Evolutionary conservation across 2,113 vertebrate genomes (phyloP).

Genomic region (Larimichthys polyactis): DNA sequence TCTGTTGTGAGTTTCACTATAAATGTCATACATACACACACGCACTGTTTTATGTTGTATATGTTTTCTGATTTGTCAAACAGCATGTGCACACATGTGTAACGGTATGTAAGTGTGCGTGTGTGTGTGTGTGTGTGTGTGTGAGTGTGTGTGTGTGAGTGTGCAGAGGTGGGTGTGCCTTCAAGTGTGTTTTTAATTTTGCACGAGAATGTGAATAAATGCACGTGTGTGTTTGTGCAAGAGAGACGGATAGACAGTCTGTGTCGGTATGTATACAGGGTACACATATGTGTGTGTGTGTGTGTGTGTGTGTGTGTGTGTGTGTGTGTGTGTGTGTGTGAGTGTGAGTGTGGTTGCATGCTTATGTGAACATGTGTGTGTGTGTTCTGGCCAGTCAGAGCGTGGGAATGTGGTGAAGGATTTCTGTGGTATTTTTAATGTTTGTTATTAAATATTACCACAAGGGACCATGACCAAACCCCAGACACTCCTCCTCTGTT

Average conservation of each 20-base stretch:
- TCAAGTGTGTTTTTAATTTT: conserved; percentile 35
- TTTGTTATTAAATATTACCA: conserved; percentile 89
- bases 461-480: conserved; percentile 84
- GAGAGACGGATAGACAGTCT: conserved; percentile 12
- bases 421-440: conserved; percentile 89
- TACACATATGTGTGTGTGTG: not conserved
- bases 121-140: too few species aligned
- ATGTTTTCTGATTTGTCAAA: not conserved
- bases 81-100: not conserved
- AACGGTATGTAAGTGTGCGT: not conserved
- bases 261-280: conserved; percentile 31
- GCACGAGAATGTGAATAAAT: conserved; percentile 14
- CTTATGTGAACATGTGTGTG: conserved; percentile 62
- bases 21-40: conserved; percentile 1
- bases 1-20: conserved; percentile 20
- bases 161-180: conserved; percentile 1
- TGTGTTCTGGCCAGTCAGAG: conserved; percentile 74
- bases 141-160: not conserved
- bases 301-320: not conserved
- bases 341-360: conserved; percentile 48
- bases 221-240: conserved; percentile 27
- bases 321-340: conserved; percentile 65
- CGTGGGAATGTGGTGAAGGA: conserved; percentile 85
- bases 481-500: conserved; percentile 68
- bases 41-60: conserved; percentile 28